phyloP scores from a whole-genome alignment of 2,797 vertebrate genomes.

The Atherinosoma microstoma region DNA sequence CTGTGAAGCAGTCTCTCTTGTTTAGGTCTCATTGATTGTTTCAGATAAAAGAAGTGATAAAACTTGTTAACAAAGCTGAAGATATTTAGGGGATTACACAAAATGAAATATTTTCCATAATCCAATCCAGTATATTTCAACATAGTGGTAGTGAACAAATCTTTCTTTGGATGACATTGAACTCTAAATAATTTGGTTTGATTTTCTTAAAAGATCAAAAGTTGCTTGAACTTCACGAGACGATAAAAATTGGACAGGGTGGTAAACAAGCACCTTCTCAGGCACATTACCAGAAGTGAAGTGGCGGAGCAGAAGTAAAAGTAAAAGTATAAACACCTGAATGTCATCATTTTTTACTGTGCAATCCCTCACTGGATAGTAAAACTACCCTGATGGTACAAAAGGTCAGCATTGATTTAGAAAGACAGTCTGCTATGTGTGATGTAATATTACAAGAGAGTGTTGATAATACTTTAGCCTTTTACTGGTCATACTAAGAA shows the following conservation, averaged over 20 bases:
- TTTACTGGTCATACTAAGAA: not conserved
- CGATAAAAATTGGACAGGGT: not conserved
- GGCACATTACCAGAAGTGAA: not conserved
- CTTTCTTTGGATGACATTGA: not conserved
- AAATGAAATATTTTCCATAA: no score
- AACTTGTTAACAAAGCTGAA: not conserved
- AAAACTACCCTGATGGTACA: not conserved
- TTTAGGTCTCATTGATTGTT: not conserved
- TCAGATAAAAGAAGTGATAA: not conserved
- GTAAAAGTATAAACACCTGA: not conserved
- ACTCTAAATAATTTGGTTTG: not conserved
- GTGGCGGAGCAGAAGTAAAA: not conserved
- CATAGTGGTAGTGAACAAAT: not conserved
- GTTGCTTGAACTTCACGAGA: not conserved
- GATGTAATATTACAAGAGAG: not conserved
- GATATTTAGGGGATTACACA: no score
- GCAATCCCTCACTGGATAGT: not conserved
- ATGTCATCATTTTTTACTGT: not conserved
- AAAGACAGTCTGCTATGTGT: not conserved
- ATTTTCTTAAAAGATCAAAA: not conserved
- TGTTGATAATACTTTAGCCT: not conserved
- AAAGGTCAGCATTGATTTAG: not conserved
- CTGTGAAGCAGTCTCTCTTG: slow-evolving; percentile 3
- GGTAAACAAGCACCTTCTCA: not conserved
- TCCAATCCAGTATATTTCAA: not conserved